Evolutionary conservation across 2,797 vertebrate genomes (phyloP).

Genomic region (Pelochelys cantorii): DNA sequence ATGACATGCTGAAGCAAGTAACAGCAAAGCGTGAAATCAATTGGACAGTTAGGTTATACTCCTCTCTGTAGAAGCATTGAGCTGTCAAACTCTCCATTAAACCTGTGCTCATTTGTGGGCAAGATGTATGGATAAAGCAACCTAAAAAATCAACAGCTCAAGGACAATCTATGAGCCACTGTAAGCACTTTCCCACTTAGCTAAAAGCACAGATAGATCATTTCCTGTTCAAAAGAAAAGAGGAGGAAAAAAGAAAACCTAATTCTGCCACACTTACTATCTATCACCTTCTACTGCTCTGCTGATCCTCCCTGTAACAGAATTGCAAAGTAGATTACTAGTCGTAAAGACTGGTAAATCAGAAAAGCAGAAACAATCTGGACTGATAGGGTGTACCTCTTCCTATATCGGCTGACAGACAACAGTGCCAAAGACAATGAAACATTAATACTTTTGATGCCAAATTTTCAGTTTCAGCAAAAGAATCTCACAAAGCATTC

Average conservation of each 20-base stretch:
- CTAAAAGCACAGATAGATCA: neutral
- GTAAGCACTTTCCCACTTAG: neutral
- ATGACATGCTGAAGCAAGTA: neutral
- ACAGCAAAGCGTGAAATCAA: neutral
- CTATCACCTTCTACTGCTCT: neutral
- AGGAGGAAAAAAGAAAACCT: neutral
- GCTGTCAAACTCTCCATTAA: neutral
- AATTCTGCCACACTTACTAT: neutral
- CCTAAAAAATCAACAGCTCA: neutral
- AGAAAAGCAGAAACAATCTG: neutral
- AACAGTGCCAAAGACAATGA: neutral
- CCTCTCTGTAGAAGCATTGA: neutral
- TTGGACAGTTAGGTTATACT: neutral
- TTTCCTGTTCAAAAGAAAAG: neutral
- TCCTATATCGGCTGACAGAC: fast-evolving
- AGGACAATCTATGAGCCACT: neutral
- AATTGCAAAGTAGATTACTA: neutral
- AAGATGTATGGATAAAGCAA: neutral
- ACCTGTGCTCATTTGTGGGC: fast-evolving
- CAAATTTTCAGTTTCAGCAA: neutral
- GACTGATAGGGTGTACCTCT: fast-evolving
- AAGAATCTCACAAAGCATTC: neutral
- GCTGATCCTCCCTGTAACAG: neutral
- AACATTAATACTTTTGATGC: neutral
- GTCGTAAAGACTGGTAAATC: neutral